Evolutionary conservation across 2,113 vertebrate genomes (phyloP).

Genomic region (Poeciliopsis retropinna): DNA sequence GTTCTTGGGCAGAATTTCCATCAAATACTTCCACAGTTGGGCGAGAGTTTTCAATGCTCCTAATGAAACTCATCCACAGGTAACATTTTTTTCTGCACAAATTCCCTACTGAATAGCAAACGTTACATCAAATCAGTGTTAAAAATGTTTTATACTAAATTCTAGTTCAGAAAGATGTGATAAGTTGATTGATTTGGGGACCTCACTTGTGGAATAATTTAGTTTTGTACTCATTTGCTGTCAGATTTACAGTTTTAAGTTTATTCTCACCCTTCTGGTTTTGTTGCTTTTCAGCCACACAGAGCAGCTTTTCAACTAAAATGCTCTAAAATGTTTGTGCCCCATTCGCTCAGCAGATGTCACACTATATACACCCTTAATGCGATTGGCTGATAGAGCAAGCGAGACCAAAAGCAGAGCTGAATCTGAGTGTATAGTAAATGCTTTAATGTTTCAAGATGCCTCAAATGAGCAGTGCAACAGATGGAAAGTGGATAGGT

Average conservation of each 20-base stretch:
- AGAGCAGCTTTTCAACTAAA: not conserved
- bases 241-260: not conserved
- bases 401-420: not conserved
- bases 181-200: not conserved
- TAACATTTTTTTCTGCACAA: not conserved
- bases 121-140: not conserved
- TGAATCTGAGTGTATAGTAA: not conserved
- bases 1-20: constrained; percentile 2
- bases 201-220: not conserved
- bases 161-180: not conserved
- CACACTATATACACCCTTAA: not conserved
- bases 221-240: not conserved
- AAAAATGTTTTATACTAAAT: not conserved
- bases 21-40: not conserved
- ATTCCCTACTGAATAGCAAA: not conserved
- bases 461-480: not conserved
- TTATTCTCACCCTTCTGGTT: not conserved
- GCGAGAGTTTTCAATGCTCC: constrained; percentile 3
- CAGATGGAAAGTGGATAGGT: not conserved
- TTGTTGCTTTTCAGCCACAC: not conserved
- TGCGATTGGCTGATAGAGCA: constrained; percentile 5
- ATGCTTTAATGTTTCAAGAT: not conserved
- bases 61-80: not conserved
- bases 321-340: constrained; percentile 1
- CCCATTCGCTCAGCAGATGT: not conserved